phyloP scores from a whole-genome alignment of 2,888 invertebrate genomes.

The Sesamia inferens region DNA sequence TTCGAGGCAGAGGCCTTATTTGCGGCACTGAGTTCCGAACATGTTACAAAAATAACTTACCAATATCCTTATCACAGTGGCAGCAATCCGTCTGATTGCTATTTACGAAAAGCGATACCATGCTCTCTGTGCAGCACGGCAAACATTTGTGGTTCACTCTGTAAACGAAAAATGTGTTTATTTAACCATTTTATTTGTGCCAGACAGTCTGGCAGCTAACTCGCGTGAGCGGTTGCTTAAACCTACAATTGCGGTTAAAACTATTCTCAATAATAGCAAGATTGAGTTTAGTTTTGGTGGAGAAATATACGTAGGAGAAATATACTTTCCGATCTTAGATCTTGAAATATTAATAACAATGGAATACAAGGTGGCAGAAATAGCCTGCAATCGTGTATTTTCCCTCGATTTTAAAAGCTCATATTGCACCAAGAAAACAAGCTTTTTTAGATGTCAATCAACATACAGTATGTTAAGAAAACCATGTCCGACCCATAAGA shows the following conservation, averaged over 20 bases:
- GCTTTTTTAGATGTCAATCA: neutral
- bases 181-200: conserved; percentile 36
- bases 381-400: neutral
- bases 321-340: neutral
- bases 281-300: neutral
- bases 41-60: conserved; percentile 77
- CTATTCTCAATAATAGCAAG: neutral
- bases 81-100: conserved; percentile 90
- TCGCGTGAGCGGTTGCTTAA: neutral
- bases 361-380: neutral
- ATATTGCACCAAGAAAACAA: too few species aligned
- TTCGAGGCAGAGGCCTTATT: too few species aligned
- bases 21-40: neutral
- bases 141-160: conserved; percentile 94
- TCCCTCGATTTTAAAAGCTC: neutral
- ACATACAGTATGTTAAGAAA: too few species aligned
- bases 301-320: neutral
- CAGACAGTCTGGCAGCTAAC: neutral
- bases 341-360: neutral
- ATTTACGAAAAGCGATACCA: conserved; percentile 76
- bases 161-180: conserved; percentile 63
- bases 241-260: neutral
- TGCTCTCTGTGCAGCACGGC: conserved; percentile 92
- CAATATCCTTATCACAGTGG: conserved; percentile 92
- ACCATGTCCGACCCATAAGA: too few species aligned